phyloP scores from a whole-genome alignment of 2,113 vertebrate genomes.

The Rattus norvegicus region GRCr8 NC_086032.1:25320501-25321000 shows the following conservation, averaged over 20 bases:
- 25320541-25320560: not conserved
- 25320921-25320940: not conserved
- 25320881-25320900: not conserved
- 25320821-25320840: not conserved
- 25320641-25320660: not conserved
- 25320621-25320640: not conserved
- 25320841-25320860: not conserved
- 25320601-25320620: not conserved
- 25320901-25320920: not conserved
- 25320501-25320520: no score
- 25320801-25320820: not conserved
- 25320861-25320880: not conserved
- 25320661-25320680: not conserved
- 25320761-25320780: not conserved
- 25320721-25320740: not conserved
- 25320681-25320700: not conserved
- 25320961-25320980: not conserved
- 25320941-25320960: not conserved
- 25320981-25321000: not conserved
- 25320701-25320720: not conserved
- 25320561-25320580: not conserved
- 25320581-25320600: not conserved
- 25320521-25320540: not conserved
- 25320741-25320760: not conserved
- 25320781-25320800: not conserved